Evolutionary conservation across 2,113 vertebrate species (phyloP), one percentile per base, ranked within the genome.

Genomic region (Proteles cristata): DNA sequence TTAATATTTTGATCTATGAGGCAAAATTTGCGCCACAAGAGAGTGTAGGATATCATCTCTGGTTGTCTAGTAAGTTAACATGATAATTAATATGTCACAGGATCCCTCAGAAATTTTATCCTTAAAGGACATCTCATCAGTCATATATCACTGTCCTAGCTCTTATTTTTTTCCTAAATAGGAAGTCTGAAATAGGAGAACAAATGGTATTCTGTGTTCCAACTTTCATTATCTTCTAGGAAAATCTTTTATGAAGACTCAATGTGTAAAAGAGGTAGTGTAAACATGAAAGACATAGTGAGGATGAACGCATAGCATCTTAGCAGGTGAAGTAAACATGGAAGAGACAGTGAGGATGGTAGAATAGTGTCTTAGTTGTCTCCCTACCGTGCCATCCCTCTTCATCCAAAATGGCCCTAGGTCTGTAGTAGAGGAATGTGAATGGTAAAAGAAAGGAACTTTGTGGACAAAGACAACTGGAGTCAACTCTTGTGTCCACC

Each of bases 201-300:
- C 66, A 96, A 90, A 23, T 81, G 21, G 14, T 43, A 23, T 71
- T 43, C 33, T 90, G 6, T n/a, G 31, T 61, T 79, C 74, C 68
- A 91, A 25, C 26, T 79, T 90, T 83, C 81, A 31, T 74, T 74
- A 63, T 83, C 77, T 94, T 95, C 63, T 85, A 95, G 43, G 85
- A 81, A 58, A 90, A 45, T 63, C 15, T 73, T 94, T 74, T 73
- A 5, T 66, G 58, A 94, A 92, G 95, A 61, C 3, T 4, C 81
- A 87, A 15, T 23, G 45, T 81, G 12, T 65, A n/a, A 88, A 88
- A 71, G 4, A 81, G 11, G 1, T 65, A 71, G 91, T 58, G 26
- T 45, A 71, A 88, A 25, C 26, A 76, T 82, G 88, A 66, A 74
- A 71, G 92, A 83, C 19, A 58, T 17, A 58, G 5, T 77, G 53